Evolutionary conservation across 2,797 vertebrate genomes (phyloP).

Genomic region (Synanceia verrucosa): DNA sequence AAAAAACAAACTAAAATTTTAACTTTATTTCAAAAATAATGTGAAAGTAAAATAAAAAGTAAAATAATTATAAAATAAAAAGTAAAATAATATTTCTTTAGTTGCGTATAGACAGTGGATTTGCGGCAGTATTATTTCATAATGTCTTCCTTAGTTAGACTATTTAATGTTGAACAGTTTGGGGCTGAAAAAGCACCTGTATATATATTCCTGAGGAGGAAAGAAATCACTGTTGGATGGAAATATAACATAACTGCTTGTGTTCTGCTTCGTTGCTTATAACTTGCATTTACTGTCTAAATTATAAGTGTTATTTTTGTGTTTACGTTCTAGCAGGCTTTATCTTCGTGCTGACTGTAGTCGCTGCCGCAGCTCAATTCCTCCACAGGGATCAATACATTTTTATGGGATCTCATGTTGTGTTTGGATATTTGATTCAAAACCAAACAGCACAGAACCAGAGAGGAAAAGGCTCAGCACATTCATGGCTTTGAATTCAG

Average conservation of each 20-base stretch:
- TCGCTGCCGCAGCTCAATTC: slow-evolving; percentile 17
- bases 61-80: too few relatives aligned
- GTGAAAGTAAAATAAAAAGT: rapidly evolving
- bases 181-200: background rate
- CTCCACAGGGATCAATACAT: slow-evolving; percentile 61
- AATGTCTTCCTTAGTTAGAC: background rate
- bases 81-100: background rate
- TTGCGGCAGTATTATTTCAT: background rate
- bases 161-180: background rate
- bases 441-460: slow-evolving; percentile 44
- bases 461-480: slow-evolving; percentile 5
- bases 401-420: slow-evolving; percentile 58
- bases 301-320: background rate
- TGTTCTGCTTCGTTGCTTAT: background rate
- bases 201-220: too few relatives aligned
- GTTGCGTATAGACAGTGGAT: background rate
- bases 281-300: background rate
- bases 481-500: slow-evolving; percentile 48
- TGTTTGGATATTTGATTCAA: slow-evolving; percentile 65
- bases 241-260: slow-evolving; percentile 1
- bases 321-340: background rate
- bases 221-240: too few relatives aligned
- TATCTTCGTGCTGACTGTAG: slow-evolving; percentile 23
- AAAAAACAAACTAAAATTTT: background rate
- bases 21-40: background rate